These are phyloP conservation scores for Holothuria glaberrima DNA, from an alignment of 35 echinoderm and acorn worm species.

Conservation along the genomic window DNA sequence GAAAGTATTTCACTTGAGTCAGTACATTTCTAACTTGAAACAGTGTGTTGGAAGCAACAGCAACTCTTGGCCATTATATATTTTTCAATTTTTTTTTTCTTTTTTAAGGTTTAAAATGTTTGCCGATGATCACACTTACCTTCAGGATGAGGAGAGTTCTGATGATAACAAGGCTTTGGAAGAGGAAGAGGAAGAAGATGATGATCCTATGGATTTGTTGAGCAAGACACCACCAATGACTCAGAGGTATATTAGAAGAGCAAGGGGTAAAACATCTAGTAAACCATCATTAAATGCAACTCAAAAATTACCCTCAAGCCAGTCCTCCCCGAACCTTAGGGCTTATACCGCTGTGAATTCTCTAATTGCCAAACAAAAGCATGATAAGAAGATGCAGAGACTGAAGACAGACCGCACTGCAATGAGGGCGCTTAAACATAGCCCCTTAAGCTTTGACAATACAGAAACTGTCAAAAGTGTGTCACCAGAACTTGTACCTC, in stretches of 20 bases:
- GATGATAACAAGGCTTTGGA: neutral
- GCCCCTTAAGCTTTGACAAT: constrained; percentile 35
- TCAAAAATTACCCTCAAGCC: constrained; percentile 24
- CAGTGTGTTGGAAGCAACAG: too few species aligned
- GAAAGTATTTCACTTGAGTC: too few species aligned
- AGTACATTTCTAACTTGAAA: too few species aligned
- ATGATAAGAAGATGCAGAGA: constrained; percentile 50
- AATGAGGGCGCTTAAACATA: constrained; percentile 34
- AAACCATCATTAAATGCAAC: neutral
- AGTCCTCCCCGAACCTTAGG: constrained; percentile 32
- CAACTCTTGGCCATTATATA: neutral
- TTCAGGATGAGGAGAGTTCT: neutral
- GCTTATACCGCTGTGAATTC: neutral
- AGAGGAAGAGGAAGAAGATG: constrained; percentile 9
- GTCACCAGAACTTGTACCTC: constrained; percentile 11
- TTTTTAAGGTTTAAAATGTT: neutral
- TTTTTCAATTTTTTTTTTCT: neutral
- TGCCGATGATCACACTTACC: neutral
- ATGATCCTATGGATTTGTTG: constrained; percentile 28
- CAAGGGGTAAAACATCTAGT: neutral
- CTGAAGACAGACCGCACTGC: constrained; percentile 27
- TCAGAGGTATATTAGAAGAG: constrained; percentile 2
- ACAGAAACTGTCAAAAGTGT: neutral
- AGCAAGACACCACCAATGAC: constrained; percentile 59
- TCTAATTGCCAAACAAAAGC: constrained; percentile 15